Base-by-base conservation (phyloP, 1,140 invertebrate species). In the Drosophila ohnishii region DNA sequence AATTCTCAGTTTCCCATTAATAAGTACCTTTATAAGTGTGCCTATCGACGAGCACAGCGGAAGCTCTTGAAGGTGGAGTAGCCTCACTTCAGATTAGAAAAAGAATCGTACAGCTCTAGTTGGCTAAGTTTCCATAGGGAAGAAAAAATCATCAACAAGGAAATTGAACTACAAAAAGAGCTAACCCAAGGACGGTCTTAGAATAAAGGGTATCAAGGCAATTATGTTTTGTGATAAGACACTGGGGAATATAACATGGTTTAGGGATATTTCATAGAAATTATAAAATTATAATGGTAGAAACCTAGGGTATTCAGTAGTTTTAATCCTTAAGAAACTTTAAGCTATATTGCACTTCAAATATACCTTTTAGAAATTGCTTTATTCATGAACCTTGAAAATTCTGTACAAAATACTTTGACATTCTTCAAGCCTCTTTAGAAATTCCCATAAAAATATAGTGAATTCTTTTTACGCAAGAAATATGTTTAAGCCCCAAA, bases 21-120 rank as follows among this genome's bases (percentile, higher is more conserved):
- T 71, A 71, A 71, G 66, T 70, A 14, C 19, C 10, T 7, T 11
- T 44, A 53, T 9, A 22, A 48, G 42, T 40, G 19, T 50, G 47
- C 25, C 50, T 71, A 70, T 71, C 65, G 56, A 30, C 34, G 35
- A 16, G 42, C 51, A 58, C 28, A 35, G 35, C 40, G 67, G 67
- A 44, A 71, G 51, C 40, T 71, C 65, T 71, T 42, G 30, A 59
- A 16, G 42, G 1, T 71, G 51, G 51, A 71, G 67, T 70, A 70
- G 51, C 51, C n/a, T 70, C 67, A 71, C 67, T 71, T 71, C 51
- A 71, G 67, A 71, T 71, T 71, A 71, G 51, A 35, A 25, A 5
- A 37, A 70, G 22, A 57, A 67, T 55, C 48, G 19, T 22, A 34
- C 19, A 9, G 32, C 13, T 66, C 34, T 48, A 71, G 6, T 34